A percentile compares a stretch with the other conserved stretches of the same genome.
Evolutionary conservation across 2,888 invertebrate species (phyloP).

Genomic region (Cosmia pyralina): DNA sequence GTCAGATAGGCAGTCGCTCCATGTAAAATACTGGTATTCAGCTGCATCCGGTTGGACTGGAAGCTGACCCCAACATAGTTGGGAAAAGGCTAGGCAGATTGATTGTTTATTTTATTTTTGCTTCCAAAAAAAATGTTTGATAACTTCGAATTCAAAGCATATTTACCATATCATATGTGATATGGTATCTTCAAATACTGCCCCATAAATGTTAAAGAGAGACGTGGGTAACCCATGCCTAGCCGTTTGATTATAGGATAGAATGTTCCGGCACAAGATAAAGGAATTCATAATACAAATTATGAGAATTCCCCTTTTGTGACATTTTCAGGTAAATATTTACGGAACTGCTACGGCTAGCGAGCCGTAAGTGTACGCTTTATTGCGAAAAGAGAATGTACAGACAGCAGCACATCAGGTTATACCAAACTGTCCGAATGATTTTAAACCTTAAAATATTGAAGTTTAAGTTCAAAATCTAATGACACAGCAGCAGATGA

Average conservation of each 20-base stretch:
- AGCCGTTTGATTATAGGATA: not conserved
- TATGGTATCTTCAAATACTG: not conserved
- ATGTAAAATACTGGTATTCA: too few relatives aligned
- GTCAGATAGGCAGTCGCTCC: too few relatives aligned
- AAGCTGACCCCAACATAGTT: too few relatives aligned
- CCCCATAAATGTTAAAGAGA: constrained; percentile 7
- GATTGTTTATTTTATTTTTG: not conserved
- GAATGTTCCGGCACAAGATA: constrained; percentile 6
- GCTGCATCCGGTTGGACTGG: too few relatives aligned
- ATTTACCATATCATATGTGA: not conserved
- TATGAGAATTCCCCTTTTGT: constrained; percentile 44
- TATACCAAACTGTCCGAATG: too few relatives aligned
- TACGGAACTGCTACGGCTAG: constrained; percentile 18
- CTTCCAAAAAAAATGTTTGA: constrained; percentile 4
- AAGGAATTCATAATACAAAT: constrained; percentile 47
- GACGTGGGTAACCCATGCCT: not conserved
- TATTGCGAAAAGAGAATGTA: constrained; percentile 14
- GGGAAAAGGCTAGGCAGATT: too few relatives aligned
- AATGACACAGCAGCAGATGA: too few relatives aligned
- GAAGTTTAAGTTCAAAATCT: too few relatives aligned
- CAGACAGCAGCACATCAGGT: too few relatives aligned
- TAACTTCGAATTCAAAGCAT: constrained; percentile 3
- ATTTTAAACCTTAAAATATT: too few relatives aligned
- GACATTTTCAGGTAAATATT: constrained; percentile 34
- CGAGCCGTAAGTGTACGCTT: constrained; percentile 1